Percentiles rank a stretch among this genome's conserved stretches.
These are phyloP conservation scores for Poeciliopsis infans DNA, from an alignment of 2,797 vertebrate species.

Conservation along the genomic window DNA sequence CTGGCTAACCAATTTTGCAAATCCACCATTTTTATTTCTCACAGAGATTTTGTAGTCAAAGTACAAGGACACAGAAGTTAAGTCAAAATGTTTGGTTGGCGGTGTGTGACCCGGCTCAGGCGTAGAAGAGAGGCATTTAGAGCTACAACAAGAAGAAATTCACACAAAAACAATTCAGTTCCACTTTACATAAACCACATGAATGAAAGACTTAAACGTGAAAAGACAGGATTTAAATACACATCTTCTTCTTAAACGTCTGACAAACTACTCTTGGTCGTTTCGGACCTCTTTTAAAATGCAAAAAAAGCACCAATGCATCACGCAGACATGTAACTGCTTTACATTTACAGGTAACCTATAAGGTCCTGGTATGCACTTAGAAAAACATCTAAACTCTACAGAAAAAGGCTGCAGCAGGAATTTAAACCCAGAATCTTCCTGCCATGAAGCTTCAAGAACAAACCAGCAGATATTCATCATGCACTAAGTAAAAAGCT, in stretches of 20 bases:
- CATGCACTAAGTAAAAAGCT: slow-evolving; percentile 53
- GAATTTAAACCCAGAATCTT: neutral
- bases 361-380: neutral
- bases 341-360: neutral
- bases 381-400: neutral
- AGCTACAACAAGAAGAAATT: no score
- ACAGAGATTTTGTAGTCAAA: no score
- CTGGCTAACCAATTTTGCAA: no score
- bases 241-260: neutral
- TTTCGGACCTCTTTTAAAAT: neutral
- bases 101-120: no score
- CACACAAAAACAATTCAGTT: no score
- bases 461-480: slow-evolving; percentile 37
- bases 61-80: no score
- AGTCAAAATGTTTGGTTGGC: no score
- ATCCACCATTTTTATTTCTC: no score
- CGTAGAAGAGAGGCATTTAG: no score
- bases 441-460: neutral
- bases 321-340: neutral
- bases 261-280: neutral
- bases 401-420: neutral
- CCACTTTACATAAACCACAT: no score
- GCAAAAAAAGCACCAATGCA: neutral
- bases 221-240: no score
- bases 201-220: no score